phyloP scores from a whole-genome alignment of 2,888 invertebrate species.

The Drosophila ustulata region DNA sequence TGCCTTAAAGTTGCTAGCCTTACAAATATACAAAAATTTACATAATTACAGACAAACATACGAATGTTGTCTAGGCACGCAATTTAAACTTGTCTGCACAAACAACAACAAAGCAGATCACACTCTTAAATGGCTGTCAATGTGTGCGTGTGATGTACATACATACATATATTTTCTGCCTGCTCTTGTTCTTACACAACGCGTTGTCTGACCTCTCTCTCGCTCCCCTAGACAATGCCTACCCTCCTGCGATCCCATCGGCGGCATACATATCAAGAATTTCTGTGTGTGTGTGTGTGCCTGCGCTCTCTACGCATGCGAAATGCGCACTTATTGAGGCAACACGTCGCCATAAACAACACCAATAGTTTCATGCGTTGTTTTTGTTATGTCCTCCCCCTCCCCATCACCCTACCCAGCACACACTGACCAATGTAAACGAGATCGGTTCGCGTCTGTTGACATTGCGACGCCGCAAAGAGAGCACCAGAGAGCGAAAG shows the following conservation, averaged over 20 bases:
- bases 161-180: not conserved
- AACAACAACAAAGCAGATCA: conserved; percentile 22
- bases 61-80: conserved; percentile 5
- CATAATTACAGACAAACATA: conserved; percentile 1
- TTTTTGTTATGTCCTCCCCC: conserved; percentile 8
- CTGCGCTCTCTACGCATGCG: conserved; percentile 39
- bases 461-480: conserved; percentile 45
- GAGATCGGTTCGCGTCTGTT: conserved; percentile 52
- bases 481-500: not conserved
- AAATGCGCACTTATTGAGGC: conserved; percentile 45
- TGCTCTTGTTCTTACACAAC: conserved; percentile 35
- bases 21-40: conserved; percentile 20
- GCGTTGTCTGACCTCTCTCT: conserved; percentile 28
- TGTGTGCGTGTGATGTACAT: not conserved
- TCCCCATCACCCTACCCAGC: not conserved
- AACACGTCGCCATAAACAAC: conserved; percentile 38
- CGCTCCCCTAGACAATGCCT: conserved; percentile 4
- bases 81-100: conserved; percentile 35
- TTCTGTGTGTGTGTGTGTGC: conserved; percentile 2
- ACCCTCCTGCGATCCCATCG: conserved; percentile 29
- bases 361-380: conserved; percentile 23
- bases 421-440: conserved; percentile 54
- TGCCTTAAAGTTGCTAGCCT: conserved; percentile 36
- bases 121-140: conserved; percentile 5
- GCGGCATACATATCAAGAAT: not conserved